phyloP scores from a whole-genome alignment of 2,888 invertebrate species.

The Rugalucina vietnamica region DNA sequence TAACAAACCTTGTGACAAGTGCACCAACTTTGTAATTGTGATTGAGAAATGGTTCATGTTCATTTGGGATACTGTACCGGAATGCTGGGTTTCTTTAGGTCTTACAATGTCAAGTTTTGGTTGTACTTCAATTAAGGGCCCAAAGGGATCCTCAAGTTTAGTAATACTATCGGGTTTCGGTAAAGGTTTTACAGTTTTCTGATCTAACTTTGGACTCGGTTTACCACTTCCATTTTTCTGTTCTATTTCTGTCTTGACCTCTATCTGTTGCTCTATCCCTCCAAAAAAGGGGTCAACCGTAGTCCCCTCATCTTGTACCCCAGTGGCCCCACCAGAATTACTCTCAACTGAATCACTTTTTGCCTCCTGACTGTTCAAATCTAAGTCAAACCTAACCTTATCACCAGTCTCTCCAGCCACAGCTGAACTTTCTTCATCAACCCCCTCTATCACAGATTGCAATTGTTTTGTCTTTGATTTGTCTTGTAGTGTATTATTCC shows the following conservation, averaged over 20 bases:
- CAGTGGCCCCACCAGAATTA: background rate
- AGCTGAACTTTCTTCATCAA: background rate
- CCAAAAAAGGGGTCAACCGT: background rate
- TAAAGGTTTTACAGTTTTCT: background rate
- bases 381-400: background rate
- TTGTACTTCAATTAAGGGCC: background rate
- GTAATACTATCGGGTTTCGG: background rate
- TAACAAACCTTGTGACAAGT: slow-evolving; percentile 73
- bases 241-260: background rate
- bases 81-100: background rate
- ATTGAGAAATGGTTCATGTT: slow-evolving; percentile 22
- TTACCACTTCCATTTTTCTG: background rate
- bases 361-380: no score
- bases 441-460: background rate
- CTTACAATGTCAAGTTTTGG: background rate
- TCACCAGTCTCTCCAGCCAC: background rate
- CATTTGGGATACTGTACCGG: background rate
- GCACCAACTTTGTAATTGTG: slow-evolving; percentile 60
- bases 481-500: background rate
- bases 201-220: background rate
- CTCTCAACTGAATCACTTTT: background rate
- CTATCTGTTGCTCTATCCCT: background rate
- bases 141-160: background rate
- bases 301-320: background rate
- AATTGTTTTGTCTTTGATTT: background rate